These are phyloP conservation scores for Nothoprocta perdicaria DNA, from an alignment of 2,113 vertebrate species.

Conservation along the genomic window DNA sequence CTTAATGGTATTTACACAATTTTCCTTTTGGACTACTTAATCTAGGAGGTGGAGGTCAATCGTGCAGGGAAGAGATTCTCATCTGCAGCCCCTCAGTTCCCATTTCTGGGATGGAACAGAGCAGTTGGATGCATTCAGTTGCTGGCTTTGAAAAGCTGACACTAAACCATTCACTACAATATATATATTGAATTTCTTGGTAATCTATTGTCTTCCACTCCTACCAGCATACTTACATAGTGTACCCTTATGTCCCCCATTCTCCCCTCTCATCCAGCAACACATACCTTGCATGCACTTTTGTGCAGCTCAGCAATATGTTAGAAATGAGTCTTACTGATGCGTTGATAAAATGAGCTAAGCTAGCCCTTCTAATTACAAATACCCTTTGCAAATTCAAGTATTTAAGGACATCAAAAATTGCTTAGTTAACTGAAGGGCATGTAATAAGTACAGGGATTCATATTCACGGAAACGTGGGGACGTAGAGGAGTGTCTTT, in stretches of 20 bases:
- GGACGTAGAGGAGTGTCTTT: not conserved
- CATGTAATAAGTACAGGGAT: not conserved
- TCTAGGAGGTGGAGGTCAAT: not conserved
- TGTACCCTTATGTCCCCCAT: not conserved
- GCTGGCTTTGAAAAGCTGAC: not conserved
- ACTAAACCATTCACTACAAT: not conserved
- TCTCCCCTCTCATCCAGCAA: not conserved
- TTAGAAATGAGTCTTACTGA: not conserved
- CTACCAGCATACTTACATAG: not conserved
- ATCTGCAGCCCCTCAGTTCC: slow-evolving; percentile 7
- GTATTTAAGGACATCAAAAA: not conserved
- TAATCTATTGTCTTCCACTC: not conserved
- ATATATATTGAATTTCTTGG: not conserved
- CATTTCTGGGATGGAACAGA: not conserved
- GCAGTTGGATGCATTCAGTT: not conserved
- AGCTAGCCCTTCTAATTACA: not conserved
- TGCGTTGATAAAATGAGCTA: not conserved
- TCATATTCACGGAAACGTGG: not conserved
- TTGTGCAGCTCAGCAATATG: rapidly evolving
- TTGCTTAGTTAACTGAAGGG: not conserved
- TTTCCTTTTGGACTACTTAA: slow-evolving; percentile 7
- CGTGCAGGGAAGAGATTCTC: not conserved
- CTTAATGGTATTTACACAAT: not conserved
- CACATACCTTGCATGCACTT: not conserved
- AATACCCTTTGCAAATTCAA: not conserved